Base-by-base conservation (phyloP, 2,888 invertebrate species). In the Aromia moschata region DNA sequence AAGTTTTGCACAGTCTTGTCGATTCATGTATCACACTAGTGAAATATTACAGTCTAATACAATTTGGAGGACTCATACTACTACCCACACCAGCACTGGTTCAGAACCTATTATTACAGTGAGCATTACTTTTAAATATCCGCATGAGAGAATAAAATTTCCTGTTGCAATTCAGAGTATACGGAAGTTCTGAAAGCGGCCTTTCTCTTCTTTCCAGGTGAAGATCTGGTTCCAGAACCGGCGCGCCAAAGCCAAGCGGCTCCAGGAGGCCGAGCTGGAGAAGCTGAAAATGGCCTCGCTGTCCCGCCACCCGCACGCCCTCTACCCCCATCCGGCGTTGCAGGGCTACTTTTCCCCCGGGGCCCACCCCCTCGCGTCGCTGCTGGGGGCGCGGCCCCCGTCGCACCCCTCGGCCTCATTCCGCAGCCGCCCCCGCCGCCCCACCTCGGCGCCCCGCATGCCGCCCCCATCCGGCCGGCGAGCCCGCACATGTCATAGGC, bases 251-350 rank as follows among this genome's bases (percentile, higher is more conserved):
- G 95, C 95, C 78, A 98, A 98, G 84, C 89, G 98, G 17, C 88
- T 98, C 15, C 97, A 97, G 81, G 98, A 98, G 82, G 97, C 98
- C 60, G 98, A 98, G 84, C 88, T 97, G 59, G 98, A 98, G 82
- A 97, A 97, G 83, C 85, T 97, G 77, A 92, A 97, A 83, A 92
- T 92, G 92, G 87, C 86, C 45, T 87, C 87, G 70, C 83, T 87
- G 69, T 82, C 85, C 45, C 84, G 87, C 45, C 87, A 87, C 75
- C 85, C 84, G 65, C 87, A 86, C 68, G 75, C 78, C 40, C 83
- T 86, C 70, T 85, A 86, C 64, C 87, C 86, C 70, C 82, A 82
- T 74, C 80, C 81, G n/a, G 86, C 86, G 11, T 79, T 86, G 70
- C 87, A 87, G 79, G 86, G 86, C 72, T 87, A 87, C 79, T 87